Evolutionary conservation across 1,140 invertebrate genomes (phyloP), one percentile per base, ranked within the genome.

Genomic region (Drosophila neocordata): DNA sequence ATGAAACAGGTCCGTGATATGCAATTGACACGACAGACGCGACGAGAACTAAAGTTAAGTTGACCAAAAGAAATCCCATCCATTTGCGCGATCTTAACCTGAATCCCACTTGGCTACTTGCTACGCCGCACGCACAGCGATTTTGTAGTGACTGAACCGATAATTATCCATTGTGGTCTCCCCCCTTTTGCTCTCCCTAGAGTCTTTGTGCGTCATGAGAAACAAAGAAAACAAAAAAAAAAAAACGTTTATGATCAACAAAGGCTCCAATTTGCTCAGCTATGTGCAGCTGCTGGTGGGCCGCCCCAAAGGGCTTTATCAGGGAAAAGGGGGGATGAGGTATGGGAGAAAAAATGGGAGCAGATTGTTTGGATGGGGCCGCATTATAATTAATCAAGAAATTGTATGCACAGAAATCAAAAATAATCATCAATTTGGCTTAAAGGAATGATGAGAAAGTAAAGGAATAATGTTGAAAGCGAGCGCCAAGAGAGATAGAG

Each of bases 321-420:
- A 34, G 48, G 52, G 58, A 48, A 4, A 12, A 35, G 27, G 27
- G 27, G 27, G 27, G 27, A 6, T 5, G 27, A 1, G 27, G 0
- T 31, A 31, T 31, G 27, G 27, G 27, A 11, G 9, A 48, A 48
- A 48, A 2, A 20, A n/a, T n/a, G n/a, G 41, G 41, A 48, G 15
- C 41, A 3, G 18, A 20, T 20, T 18, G 18, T 48, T 64, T 57
- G 61, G 18, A 22, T 20, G 11, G 3, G 22, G 13, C 57, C 38
- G 66, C 82, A 82, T 76, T 87, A 87, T 87, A 87, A 87, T 87
- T 87, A 82, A 87, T 87, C 83, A 87, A 74, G 69, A 85, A 73
- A 77, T 80, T 65, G 77, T 84, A 80, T 77, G 66, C 67, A 69
- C 63, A 77, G 65, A 87, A 87, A 87, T 85, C 81, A 87, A 67